Evolutionary conservation across 1,140 invertebrate species (phyloP).

Genomic region (Choristoneura fumiferana): DNA sequence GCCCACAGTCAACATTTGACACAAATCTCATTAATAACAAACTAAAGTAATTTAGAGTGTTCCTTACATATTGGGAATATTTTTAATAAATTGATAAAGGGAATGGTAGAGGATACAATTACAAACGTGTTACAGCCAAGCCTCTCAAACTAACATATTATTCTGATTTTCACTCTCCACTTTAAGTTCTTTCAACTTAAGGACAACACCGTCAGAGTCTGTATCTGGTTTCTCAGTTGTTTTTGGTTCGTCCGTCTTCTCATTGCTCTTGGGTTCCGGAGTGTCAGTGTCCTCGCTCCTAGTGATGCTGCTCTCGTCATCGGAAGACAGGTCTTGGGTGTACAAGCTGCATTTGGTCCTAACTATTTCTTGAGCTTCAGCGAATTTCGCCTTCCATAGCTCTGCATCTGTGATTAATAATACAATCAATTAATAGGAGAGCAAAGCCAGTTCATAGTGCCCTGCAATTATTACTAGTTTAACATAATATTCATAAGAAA

Average conservation of each 20-base stretch:
- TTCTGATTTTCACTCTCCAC: constrained; percentile 66
- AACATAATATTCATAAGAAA: too few species aligned
- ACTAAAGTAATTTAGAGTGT: too few species aligned
- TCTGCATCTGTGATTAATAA: constrained; percentile 83
- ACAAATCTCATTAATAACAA: too few species aligned
- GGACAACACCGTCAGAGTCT: constrained; percentile 62
- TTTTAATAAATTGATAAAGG: too few species aligned
- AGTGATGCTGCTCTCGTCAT: constrained; percentile 68
- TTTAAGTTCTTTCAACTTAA: constrained; percentile 72
- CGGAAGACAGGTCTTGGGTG: constrained; percentile 61
- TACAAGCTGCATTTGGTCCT: constrained; percentile 82
- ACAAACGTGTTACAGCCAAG: constrained; percentile 31
- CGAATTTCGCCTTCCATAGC: constrained; percentile 88
- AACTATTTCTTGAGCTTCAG: constrained; percentile 85
- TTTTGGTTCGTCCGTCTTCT: constrained; percentile 48
- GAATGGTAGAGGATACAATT: not conserved
- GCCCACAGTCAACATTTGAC: too few species aligned
- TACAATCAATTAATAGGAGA: too few species aligned
- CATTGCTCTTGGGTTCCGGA: constrained; percentile 54
- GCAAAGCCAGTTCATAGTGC: too few species aligned
- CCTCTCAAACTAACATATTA: constrained; percentile 35
- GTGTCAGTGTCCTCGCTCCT: constrained; percentile 71
- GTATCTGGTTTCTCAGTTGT: constrained; percentile 34
- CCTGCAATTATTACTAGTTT: too few species aligned
- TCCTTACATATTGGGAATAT: too few species aligned